Percentiles rank a stretch among this genome's conserved stretches.
phyloP scores from a whole-genome alignment of 2,113 vertebrate genomes.

The Hydrochoerus hydrochaeris region DNA sequence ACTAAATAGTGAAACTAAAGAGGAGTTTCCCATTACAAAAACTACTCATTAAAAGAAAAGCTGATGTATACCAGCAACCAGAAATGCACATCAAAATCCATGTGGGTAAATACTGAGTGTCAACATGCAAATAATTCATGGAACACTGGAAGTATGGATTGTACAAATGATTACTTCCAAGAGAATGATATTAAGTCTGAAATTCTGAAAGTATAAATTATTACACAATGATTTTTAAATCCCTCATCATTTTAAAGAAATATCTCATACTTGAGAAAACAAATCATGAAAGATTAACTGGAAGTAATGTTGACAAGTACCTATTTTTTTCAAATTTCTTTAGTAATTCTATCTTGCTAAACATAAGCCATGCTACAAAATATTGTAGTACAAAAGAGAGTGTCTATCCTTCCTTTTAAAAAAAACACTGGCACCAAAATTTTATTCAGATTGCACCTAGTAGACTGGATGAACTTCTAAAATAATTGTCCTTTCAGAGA shows the following conservation, averaged over 20 bases:
- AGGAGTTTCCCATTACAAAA: neutral
- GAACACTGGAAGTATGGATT: neutral
- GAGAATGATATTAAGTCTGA: neutral
- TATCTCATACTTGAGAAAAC: neutral
- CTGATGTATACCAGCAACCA: neutral
- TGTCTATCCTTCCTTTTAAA: neutral
- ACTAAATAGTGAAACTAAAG: neutral
- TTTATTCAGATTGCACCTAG: constrained; percentile 15
- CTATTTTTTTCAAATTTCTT: neutral
- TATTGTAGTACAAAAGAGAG: neutral
- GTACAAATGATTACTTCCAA: neutral
- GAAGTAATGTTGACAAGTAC: neutral
- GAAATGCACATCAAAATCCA: neutral
- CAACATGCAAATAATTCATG: neutral
- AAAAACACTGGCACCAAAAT: neutral
- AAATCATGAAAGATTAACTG: neutral
- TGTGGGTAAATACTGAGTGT: neutral
- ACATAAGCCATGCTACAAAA: neutral
- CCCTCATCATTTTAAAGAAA: neutral
- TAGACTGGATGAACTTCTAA: neutral
- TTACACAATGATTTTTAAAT: neutral
- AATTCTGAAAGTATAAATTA: neutral
- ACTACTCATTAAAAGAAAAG: neutral
- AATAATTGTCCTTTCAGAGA: neutral
- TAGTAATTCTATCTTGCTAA: constrained; percentile 9